These are phyloP conservation scores for Raja brachyura DNA, from an alignment of 2,113 vertebrate genomes.

Conservation along the genomic window DNA sequence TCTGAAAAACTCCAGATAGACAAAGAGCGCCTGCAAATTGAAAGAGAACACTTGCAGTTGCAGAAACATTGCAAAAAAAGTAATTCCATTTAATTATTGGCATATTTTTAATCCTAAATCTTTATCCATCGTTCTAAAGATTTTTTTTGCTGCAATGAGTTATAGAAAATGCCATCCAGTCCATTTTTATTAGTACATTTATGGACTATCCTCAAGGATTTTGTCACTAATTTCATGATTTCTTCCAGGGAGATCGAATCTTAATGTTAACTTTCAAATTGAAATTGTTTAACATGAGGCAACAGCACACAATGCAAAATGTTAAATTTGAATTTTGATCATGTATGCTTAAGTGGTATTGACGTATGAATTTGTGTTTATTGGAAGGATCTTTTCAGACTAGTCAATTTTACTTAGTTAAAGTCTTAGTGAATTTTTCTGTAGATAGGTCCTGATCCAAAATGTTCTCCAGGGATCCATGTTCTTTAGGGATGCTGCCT, in stretches of 20 bases:
- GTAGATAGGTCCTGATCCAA: too few relatives aligned
- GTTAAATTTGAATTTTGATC: background rate
- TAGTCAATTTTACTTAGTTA: background rate
- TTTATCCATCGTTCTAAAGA: slow-evolving; percentile 19
- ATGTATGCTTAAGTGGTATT: background rate
- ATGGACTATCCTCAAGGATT: background rate
- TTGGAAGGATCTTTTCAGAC: background rate
- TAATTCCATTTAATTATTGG: background rate
- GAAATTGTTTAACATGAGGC: background rate
- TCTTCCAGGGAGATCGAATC: background rate
- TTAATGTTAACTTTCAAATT: background rate
- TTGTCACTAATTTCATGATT: background rate
- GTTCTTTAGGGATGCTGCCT: too few relatives aligned
- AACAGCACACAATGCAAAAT: background rate
- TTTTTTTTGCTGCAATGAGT: slow-evolving; percentile 39
- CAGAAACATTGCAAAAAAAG: slow-evolving; percentile 70
- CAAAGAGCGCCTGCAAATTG: slow-evolving; percentile 83
- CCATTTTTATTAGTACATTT: slow-evolving; percentile 10
- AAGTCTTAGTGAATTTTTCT: too few relatives aligned
- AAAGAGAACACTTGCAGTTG: slow-evolving; percentile 83
- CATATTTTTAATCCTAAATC: slow-evolving; percentile 39
- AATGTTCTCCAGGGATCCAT: too few relatives aligned
- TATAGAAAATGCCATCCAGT: slow-evolving; percentile 40
- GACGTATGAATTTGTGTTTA: background rate
- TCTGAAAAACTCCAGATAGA: slow-evolving; percentile 83